Evolutionary conservation across 2,888 invertebrate genomes (phyloP), one percentile per base, ranked within the genome.

Genomic region (Tetragnatha montana): DNA sequence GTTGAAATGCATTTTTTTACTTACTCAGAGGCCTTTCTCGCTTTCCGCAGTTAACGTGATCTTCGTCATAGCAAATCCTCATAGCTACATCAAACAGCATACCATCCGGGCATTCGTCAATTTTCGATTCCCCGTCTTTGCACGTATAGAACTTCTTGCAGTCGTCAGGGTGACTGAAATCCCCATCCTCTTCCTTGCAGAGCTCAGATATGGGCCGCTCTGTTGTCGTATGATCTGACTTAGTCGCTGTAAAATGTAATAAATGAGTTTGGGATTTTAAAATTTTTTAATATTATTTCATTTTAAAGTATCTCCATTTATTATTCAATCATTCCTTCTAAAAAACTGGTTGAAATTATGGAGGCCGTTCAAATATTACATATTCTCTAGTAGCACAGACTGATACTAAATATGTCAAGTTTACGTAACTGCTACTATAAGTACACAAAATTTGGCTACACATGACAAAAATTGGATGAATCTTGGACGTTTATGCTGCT

Each of bases 151-250:
- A 91, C 14, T 73, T 60, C 12, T 75, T 78, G 78, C 91, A 91
- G 50, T 85, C 75, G 0, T 81, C 47, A 1, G 76, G 81, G 75
- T 91, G 83, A 3, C 68, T 68, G 85, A 91, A 91, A 51, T 88
- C 85, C 1, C 91, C 91, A 49, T 91, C 88, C 81, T 88, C 91
- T 12, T 88, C 87, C 14, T 78, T 78, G 68, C 91, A 91, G 35
- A 78, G 22, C 4, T 90, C 90, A 8, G 60, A 47, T n/a, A 90
- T 90, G 0, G 90, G 90, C 12, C n/a, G 69, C 17, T 74, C 82
- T 14, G 75, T 87, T 0, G 87, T 84, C 7, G 79, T 81, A 10
- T n/a, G n/a, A 21, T 49, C 70, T 7, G 22, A 8, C 21, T 78
- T 71, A 47, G 80, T 22, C 17, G 21, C 74, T 86, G 8, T 21